phyloP scores from a whole-genome alignment of 1,140 invertebrate species.

The Drosophila sulfurigaster region DNA sequence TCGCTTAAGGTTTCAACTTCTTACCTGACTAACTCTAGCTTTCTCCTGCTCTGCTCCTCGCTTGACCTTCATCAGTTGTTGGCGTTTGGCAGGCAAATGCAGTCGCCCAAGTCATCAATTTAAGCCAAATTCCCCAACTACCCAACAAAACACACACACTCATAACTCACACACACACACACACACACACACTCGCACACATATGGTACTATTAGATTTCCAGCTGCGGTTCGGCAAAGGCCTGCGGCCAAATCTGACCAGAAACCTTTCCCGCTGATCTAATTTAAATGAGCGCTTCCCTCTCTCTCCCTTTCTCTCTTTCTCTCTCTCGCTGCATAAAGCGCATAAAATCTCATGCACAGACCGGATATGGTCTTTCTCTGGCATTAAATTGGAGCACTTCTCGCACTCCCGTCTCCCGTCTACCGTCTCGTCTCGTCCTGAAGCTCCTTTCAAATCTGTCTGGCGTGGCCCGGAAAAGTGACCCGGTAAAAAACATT shows the following conservation, averaged over 20 bases:
- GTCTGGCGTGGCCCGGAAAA: constrained; percentile 14
- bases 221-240: constrained; percentile 20
- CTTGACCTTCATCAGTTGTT: constrained; percentile 25
- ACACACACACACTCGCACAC: not conserved
- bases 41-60: not conserved
- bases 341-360: constrained; percentile 70
- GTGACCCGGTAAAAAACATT: constrained; percentile 53
- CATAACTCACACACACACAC: constrained; percentile 28
- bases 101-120: constrained; percentile 38
- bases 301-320: not conserved
- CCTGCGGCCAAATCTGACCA: constrained; percentile 24
- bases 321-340: constrained; percentile 32
- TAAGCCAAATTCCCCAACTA: not conserved
- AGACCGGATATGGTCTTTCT: constrained; percentile 68
- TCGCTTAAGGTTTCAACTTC: constrained; percentile 1
- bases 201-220: not conserved
- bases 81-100: constrained; percentile 14
- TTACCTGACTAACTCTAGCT: not conserved
- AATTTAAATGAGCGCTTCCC: constrained; percentile 69
- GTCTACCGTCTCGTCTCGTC: too few species aligned
- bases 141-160: constrained; percentile 14
- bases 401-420: not conserved
- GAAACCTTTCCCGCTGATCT: constrained; percentile 61
- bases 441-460: not conserved
- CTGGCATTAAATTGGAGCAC: constrained; percentile 54